Conservation (phyloP, 2,888 invertebrate species). For the Tetrapedia diversipes region DNA sequence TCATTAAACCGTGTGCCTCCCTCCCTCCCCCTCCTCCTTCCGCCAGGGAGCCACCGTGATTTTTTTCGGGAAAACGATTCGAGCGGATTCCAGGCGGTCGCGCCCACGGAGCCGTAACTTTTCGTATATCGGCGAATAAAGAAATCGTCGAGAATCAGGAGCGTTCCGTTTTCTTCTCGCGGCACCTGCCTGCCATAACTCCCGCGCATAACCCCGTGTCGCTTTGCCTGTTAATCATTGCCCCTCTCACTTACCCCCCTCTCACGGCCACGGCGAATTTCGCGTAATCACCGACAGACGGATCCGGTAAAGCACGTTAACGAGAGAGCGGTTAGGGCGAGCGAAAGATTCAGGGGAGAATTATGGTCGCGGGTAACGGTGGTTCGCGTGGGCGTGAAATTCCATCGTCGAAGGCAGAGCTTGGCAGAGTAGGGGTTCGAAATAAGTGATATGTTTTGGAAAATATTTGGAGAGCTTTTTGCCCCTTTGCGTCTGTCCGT, state of each 20-base stretch:
- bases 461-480: too few species aligned
- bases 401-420: too few species aligned
- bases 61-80: background rate
- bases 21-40: background rate
- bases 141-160: conserved; percentile 67
- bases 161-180: conserved; percentile 63
- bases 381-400: conserved; percentile 48
- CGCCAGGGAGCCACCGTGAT: too few species aligned
- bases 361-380: conserved; percentile 42
- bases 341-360: conserved; percentile 14
- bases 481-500: too few species aligned
- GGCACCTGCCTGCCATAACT: conserved; percentile 67
- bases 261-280: conserved; percentile 27
- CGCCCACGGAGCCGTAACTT: conserved; percentile 9
- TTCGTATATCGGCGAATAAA: conserved; percentile 64
- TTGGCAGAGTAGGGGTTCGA: too few species aligned
- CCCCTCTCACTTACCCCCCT: conserved; percentile 8
- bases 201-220: conserved; percentile 1
- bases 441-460: too few species aligned
- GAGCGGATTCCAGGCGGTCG: conserved; percentile 11
- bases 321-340: conserved; percentile 37
- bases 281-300: conserved; percentile 53
- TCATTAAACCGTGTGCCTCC: conserved; percentile 31
- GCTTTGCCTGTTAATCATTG: conserved; percentile 40
- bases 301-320: conserved; percentile 45